These are phyloP conservation scores for Pelecanoides urinatrix DNA, from an alignment of 2,113 vertebrate genomes.

Conservation along the genomic window DNA sequence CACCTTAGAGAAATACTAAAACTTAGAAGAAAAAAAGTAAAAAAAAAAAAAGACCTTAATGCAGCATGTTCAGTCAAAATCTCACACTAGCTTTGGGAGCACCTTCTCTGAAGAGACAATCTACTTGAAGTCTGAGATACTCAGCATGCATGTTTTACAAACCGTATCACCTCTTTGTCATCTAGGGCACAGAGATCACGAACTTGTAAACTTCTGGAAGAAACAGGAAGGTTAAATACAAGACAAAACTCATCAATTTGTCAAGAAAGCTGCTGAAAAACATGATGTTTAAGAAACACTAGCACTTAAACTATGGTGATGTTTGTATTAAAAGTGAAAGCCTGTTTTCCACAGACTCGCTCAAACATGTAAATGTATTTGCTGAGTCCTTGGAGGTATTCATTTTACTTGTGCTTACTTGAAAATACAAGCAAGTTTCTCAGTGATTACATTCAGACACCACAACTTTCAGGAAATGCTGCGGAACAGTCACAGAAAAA, in stretches of 20 bases:
- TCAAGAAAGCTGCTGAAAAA: not conserved
- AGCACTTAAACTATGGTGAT: not conserved
- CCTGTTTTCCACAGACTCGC: not conserved
- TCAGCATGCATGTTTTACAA: not conserved
- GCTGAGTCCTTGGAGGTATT: not conserved
- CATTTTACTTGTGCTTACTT: not conserved
- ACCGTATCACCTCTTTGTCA: not conserved
- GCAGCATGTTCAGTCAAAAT: not conserved
- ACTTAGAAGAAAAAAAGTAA: not conserved
- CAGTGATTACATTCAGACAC: not conserved
- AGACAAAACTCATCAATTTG: not conserved
- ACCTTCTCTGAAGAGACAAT: not conserved
- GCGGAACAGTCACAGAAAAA: not conserved
- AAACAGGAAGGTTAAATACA: not conserved
- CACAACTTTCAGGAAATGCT: not conserved
- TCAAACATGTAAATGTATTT: not conserved
- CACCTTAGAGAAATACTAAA: not conserved
- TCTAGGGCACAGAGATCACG: not conserved
- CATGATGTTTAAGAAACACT: not conserved
- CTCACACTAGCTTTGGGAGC: not conserved
- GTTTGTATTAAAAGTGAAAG: not conserved
- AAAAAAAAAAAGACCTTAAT: not conserved
- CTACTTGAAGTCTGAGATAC: not conserved
- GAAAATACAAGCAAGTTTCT: not conserved
- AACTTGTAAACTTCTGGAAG: not conserved